phyloP scores from a whole-genome alignment of 2,888 invertebrate species.

The Brachyptera risi region DNA sequence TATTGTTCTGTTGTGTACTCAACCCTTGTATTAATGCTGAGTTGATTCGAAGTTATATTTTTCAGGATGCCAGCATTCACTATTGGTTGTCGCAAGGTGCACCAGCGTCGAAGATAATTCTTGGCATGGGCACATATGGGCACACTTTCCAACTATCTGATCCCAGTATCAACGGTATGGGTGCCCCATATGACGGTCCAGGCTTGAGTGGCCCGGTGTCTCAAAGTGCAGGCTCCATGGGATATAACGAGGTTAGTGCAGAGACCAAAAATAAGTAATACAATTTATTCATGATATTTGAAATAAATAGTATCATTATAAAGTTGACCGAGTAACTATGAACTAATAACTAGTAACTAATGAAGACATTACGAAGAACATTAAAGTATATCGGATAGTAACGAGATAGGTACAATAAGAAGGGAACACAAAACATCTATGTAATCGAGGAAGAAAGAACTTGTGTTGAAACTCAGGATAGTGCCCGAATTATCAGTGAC shows the following conservation, averaged over 20 bases:
- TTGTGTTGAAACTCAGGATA: no score
- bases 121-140: conserved; percentile 23
- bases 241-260: conserved; percentile 27
- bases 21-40: neutral
- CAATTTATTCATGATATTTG: neutral
- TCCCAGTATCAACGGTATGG: conserved; percentile 15
- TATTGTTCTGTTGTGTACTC: neutral
- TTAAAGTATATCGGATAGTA: no score
- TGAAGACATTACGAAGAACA: no score
- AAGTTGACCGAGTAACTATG: no score
- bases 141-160: conserved; percentile 20
- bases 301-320: no score
- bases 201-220: conserved; percentile 15
- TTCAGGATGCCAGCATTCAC: conserved; percentile 19
- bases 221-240: conserved; percentile 20
- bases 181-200: conserved; percentile 18
- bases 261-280: neutral
- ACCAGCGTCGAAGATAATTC: conserved; percentile 14
- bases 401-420: no score
- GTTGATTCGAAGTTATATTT: neutral
- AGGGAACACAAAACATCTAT: no score
- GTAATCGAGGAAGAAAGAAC: no score
- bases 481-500: no score
- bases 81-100: conserved; percentile 18
- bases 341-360: no score